phyloP scores from a whole-genome alignment of 1,140 invertebrate species.

The Aphis gossypii region DNA sequence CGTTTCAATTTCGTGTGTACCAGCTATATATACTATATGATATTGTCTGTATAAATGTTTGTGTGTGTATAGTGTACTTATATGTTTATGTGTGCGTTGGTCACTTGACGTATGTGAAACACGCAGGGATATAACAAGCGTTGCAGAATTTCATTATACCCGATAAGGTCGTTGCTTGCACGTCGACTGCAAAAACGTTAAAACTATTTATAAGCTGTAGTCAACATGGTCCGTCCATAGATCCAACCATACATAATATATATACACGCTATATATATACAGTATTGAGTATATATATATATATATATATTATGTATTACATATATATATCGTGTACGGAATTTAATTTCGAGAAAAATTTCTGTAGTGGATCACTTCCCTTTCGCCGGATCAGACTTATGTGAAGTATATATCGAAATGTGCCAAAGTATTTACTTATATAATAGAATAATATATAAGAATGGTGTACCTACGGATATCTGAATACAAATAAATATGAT shows the following conservation, averaged over 20 bases:
- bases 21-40: neutral
- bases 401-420: neutral
- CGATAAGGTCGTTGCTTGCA: neutral
- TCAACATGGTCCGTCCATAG: neutral
- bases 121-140: constrained; percentile 7
- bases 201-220: constrained; percentile 7
- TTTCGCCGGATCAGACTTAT: neutral
- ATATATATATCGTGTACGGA: neutral
- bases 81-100: neutral
- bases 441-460: neutral
- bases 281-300: no score
- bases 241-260: neutral
- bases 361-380: neutral
- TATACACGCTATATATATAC: no score
- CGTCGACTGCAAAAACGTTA: neutral
- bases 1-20: neutral
- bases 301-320: neutral
- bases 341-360: constrained; percentile 18
- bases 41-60: no score
- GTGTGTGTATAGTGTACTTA: no score
- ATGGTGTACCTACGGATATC: neutral
- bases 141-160: constrained; percentile 17
- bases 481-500: neutral
- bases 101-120: neutral
- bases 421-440: neutral